These are phyloP conservation scores for Tragelaphus strepsiceros DNA, from an alignment of 2,113 vertebrate genomes.

Conservation along the genomic window DNA sequence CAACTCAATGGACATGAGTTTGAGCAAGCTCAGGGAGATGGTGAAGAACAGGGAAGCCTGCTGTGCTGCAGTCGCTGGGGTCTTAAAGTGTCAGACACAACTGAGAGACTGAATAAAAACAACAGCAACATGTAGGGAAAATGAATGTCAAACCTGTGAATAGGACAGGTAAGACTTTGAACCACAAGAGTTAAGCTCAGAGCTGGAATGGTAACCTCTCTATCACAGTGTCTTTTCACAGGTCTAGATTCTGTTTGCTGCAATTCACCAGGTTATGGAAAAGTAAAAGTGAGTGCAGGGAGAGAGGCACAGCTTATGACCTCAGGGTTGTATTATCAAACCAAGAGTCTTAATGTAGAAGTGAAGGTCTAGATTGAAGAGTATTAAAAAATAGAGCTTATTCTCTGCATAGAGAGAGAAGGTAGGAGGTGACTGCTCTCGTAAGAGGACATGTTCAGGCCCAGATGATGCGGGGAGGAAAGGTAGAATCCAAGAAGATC, in stretches of 20 bases:
- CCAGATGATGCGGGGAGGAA: not conserved
- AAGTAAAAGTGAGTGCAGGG: not conserved
- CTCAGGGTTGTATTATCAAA: not conserved
- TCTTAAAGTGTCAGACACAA: not conserved
- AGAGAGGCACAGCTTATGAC: not conserved
- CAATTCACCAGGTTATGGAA: not conserved
- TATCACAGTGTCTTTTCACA: not conserved
- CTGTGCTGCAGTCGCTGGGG: not conserved
- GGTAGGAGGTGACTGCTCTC: not conserved
- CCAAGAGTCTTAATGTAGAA: not conserved
- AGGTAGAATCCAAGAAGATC: not conserved
- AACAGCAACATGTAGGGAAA: not conserved
- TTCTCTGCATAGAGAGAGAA: not conserved
- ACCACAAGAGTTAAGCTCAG: not conserved
- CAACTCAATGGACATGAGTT: not conserved
- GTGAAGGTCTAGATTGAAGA: not conserved
- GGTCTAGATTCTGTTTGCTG: not conserved
- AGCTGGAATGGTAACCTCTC: not conserved
- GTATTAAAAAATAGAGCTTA: not conserved
- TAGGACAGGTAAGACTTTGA: not conserved
- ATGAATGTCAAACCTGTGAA: not conserved
- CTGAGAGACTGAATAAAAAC: not conserved
- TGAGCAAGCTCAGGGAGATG: not conserved
- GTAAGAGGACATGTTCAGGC: not conserved
- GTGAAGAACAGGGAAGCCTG: not conserved